Base-by-base conservation (phyloP, 2,888 invertebrate genomes). In the Limenitis camilla region DNA sequence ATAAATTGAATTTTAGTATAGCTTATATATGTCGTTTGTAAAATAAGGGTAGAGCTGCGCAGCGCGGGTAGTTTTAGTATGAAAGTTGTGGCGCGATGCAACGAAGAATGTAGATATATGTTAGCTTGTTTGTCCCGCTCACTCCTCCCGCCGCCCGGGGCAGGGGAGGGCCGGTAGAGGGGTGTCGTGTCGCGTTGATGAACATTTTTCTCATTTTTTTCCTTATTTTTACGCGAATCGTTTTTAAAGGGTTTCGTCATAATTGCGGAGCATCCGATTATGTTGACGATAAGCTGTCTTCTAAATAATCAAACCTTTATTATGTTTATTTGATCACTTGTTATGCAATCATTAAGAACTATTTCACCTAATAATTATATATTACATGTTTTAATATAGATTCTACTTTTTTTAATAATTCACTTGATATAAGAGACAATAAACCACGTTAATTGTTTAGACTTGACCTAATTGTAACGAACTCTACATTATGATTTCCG, bases 171-270 rank as follows among this genome's bases (percentile, higher is more conserved):
- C 65, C 62, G 56, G 62, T 64, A 68, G 71, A 72, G 73, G 76
- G 76, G 76, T 69, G 76, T 74, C 80, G 81, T 85, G 87, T 86
- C 85, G 86, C 85, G 87, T 86, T 87, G 86, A 87, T 86, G 86
- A 86, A 85, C 85, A 84, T 86, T 87, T 85, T 86, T 86, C 83
- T 82, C 81, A 76, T 82, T 82, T 83, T 85, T 84, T 84, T 80
- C 77, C 79, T 83, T 81, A 78, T 85, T 86, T 83, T 82, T 74
- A 79, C 78, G 83, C 82, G 85, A 87, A 85, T 84, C 86, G 85
- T 81, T 87, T 86, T 86, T 86, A 84, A 87, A 84, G 85, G 86
- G 86, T 86, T 86, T 82, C 82, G 78, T 86, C 85, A 87, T 87
- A 86, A 86, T 87, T 83, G 83, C 84, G 77, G 78, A 76, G 78